Evolutionary conservation across 2,888 invertebrate genomes (phyloP).

Genomic region (Drosophila barbarae): DNA sequence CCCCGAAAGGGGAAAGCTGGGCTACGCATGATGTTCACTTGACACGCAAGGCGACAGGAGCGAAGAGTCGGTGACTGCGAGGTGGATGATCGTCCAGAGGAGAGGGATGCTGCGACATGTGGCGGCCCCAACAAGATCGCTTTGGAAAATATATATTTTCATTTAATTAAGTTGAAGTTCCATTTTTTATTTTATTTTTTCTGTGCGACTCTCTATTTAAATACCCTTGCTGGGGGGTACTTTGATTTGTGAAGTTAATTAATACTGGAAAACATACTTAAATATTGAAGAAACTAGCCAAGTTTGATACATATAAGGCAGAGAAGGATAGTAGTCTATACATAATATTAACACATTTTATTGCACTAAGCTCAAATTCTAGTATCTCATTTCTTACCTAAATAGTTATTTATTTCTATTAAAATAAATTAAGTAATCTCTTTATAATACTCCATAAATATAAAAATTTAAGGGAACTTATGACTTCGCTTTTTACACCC

Average conservation of each 20-base stretch:
- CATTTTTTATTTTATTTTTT: slow-evolving; percentile 52
- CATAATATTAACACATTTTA: too few species aligned
- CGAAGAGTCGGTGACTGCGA: slow-evolving; percentile 14
- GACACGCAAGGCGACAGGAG: slow-evolving; percentile 72
- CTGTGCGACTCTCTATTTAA: slow-evolving; percentile 2
- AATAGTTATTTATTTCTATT: background rate
- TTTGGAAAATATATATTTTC: slow-evolving; percentile 57
- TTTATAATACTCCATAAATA: background rate
- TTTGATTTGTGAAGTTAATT: background rate
- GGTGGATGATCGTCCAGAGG: slow-evolving; percentile 2
- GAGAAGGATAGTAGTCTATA: too few species aligned
- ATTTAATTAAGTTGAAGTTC: slow-evolving; percentile 73
- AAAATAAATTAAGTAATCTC: background rate
- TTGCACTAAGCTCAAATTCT: too few species aligned
- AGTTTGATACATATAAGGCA: too few species aligned
- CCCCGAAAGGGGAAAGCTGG: slow-evolving; percentile 48
- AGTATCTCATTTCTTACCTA: background rate
- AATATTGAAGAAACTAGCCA: too few species aligned
- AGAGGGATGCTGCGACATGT: slow-evolving; percentile 16
- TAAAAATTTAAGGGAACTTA: background rate
- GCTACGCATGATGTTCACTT: slow-evolving; percentile 77
- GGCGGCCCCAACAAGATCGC: slow-evolving; percentile 60
- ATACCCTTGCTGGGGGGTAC: slow-evolving; percentile 14
- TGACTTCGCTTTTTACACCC: background rate
- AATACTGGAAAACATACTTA: too few species aligned